Evolutionary conservation across 2,888 invertebrate species (phyloP).

Genomic region (Eristalis pertinax): DNA sequence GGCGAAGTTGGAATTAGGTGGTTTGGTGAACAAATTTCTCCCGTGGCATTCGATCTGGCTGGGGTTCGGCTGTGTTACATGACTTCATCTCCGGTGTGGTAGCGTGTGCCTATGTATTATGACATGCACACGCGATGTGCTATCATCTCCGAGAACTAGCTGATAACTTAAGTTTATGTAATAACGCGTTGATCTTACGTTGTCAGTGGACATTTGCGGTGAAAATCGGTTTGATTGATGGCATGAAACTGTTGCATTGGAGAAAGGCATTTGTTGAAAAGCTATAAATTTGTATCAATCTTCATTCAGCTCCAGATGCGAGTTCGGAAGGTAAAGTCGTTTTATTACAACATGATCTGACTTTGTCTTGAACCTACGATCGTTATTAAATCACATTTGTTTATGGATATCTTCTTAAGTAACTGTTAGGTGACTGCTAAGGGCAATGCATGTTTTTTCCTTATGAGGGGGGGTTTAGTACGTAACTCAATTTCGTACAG

Average conservation of each 20-base stretch:
- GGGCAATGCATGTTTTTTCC: not conserved
- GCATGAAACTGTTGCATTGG: not conserved
- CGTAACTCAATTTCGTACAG: not conserved
- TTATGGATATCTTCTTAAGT: not conserved
- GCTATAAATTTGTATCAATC: not conserved
- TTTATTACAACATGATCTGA: not conserved
- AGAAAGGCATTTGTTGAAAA: not conserved
- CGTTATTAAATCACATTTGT: not conserved
- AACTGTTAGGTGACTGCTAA: not conserved
- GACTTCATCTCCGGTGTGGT: not conserved
- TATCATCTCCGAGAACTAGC: not conserved
- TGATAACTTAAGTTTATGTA: not conserved
- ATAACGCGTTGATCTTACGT: not conserved
- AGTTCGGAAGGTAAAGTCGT: not conserved
- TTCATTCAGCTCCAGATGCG: not conserved
- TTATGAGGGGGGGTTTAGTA: not conserved
- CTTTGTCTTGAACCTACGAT: not conserved
- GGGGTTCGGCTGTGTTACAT: conserved; percentile 21
- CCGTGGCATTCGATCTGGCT: not conserved
- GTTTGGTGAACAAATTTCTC: conserved; percentile 6
- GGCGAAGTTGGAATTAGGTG: not conserved
- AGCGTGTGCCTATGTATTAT: conserved; percentile 17
- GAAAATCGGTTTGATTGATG: not conserved
- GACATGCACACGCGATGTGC: conserved; percentile 17
- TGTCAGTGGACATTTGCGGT: not conserved